Evolutionary conservation across 2,888 invertebrate species (phyloP).

Genomic region (Ophion ventricosus): DNA sequence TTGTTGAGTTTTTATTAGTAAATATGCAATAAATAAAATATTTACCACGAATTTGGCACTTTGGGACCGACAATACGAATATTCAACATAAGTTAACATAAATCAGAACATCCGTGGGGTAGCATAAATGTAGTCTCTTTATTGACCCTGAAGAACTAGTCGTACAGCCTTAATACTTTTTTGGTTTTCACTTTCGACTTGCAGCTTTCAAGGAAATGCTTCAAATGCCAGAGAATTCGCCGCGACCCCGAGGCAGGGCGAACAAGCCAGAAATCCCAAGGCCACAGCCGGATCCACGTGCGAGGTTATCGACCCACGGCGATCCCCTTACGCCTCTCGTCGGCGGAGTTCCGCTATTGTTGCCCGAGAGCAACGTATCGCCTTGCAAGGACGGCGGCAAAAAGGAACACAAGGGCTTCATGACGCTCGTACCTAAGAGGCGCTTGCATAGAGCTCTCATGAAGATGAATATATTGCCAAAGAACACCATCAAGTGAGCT

Average conservation of each 20-base stretch:
- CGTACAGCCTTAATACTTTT: not conserved
- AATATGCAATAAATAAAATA: too few species aligned
- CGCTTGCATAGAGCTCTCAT: slow-evolving; percentile 93
- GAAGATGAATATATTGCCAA: slow-evolving; percentile 95
- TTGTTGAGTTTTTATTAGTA: too few species aligned
- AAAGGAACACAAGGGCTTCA: slow-evolving; percentile 90
- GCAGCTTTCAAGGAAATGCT: slow-evolving; percentile 89
- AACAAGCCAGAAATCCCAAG: slow-evolving; percentile 83
- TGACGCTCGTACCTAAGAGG: slow-evolving; percentile 94
- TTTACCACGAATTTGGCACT: too few species aligned
- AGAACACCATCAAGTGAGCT: slow-evolving; percentile 88
- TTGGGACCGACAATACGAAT: too few species aligned
- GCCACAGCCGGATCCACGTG: slow-evolving; percentile 87
- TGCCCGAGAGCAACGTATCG: slow-evolving; percentile 80
- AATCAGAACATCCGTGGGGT: too few species aligned
- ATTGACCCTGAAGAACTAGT: too few species aligned
- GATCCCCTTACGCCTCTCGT: slow-evolving; percentile 85
- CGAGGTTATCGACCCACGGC: slow-evolving; percentile 90
- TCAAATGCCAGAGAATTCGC: slow-evolving; percentile 91
- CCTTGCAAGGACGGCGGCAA: slow-evolving; percentile 84
- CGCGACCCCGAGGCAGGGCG: slow-evolving; percentile 88
- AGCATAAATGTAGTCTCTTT: too few species aligned
- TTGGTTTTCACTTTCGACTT: not conserved
- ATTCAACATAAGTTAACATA: too few species aligned
- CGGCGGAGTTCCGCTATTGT: slow-evolving; percentile 79